These are phyloP conservation scores for Macrotrachela quadricornifera DNA, from an alignment of 1,140 invertebrate genomes.

Conservation along the genomic window DNA sequence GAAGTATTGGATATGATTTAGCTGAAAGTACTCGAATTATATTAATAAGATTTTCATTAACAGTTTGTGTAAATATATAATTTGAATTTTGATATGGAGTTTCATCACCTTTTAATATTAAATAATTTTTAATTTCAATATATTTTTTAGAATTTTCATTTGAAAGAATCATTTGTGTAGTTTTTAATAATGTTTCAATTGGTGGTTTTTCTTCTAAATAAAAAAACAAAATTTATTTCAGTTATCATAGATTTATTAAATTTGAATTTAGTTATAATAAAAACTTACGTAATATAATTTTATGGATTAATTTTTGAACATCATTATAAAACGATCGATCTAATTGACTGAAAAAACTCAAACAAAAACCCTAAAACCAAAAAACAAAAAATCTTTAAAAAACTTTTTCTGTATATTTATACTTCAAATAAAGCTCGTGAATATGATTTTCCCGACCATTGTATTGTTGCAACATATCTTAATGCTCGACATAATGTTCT, in stretches of 20 bases:
- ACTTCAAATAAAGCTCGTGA: background rate
- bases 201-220: conserved; percentile 12
- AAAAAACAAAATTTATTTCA: no score
- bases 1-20: conserved; percentile 62
- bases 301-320: background rate
- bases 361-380: background rate
- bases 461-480: conserved; percentile 42
- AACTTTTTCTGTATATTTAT: no score
- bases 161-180: background rate
- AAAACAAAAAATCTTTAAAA: background rate
- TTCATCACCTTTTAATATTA: background rate
- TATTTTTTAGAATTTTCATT: background rate
- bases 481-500: conserved; percentile 78
- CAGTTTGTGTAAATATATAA: conserved; percentile 6
- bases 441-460: background rate
- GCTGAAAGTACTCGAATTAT: conserved; percentile 29
- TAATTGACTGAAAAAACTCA: background rate
- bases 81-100: background rate
- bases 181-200: background rate
- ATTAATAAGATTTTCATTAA: conserved; percentile 2
- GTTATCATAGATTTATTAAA: no score
- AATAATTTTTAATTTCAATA: background rate
- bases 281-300: background rate
- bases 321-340: background rate
- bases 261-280: no score